These are phyloP conservation scores for Heliangelus exortis DNA, from an alignment of 2,797 vertebrate genomes.

Conservation along the genomic window DNA sequence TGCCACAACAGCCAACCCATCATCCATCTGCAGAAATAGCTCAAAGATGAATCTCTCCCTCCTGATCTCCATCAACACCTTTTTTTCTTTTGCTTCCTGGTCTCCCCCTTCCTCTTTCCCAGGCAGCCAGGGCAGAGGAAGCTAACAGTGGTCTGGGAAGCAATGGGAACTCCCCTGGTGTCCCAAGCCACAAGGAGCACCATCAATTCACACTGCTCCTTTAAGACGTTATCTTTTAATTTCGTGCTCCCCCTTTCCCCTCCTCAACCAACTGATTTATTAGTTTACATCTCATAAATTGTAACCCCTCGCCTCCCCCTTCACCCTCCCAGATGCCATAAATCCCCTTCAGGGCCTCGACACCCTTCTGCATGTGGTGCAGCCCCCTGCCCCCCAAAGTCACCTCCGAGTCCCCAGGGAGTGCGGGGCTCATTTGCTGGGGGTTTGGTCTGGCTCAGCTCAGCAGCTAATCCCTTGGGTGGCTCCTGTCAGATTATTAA, in stretches of 20 bases:
- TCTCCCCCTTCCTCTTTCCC: background rate
- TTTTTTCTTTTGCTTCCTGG: background rate
- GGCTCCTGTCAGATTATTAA: conserved; percentile 88
- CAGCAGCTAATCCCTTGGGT: conserved; percentile 83
- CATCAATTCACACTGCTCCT: conserved; percentile 45
- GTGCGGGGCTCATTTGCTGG: conserved; percentile 77
- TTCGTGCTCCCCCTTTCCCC: conserved; percentile 30
- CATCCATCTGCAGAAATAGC: background rate
- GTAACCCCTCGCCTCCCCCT: conserved; percentile 29
- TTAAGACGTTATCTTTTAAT: conserved; percentile 58
- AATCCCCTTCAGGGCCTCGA: conserved; percentile 61
- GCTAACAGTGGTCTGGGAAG: background rate
- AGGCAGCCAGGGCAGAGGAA: background rate
- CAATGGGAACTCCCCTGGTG: background rate
- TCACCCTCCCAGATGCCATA: conserved; percentile 50
- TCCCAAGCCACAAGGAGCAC: background rate
- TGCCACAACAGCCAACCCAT: background rate
- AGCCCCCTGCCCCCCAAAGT: conserved; percentile 73
- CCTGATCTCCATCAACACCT: background rate
- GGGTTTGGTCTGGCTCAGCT: conserved; percentile 81
- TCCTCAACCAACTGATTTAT: conserved; percentile 66
- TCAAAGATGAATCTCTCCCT: background rate
- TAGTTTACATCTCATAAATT: conserved; percentile 68
- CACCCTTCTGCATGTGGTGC: conserved; percentile 46
- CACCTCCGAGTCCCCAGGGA: conserved; percentile 78